Evolutionary conservation across 2,797 vertebrate species (phyloP), one percentile per base, ranked within the genome.

Genomic region (Pseudopleuronectes americanus): DNA sequence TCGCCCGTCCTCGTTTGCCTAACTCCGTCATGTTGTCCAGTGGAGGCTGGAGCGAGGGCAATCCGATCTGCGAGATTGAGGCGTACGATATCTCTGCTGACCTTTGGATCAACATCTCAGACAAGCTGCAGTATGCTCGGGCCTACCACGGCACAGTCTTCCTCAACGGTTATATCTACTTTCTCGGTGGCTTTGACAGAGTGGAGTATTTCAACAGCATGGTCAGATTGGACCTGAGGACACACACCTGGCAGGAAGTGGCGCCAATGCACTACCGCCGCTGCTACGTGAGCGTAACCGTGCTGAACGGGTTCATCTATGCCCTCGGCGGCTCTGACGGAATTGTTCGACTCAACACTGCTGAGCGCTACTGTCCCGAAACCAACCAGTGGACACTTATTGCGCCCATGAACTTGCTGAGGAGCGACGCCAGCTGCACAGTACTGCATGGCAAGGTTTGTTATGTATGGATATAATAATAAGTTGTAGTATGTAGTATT

Each of bases 241-340:
- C 86, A 26, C 91, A 72, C 55, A 93, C 75, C 0, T 97, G 96
- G 96, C 89, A 95, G 8, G 92, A 96, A 73, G 93, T 92, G 4
- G 92, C 94, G 0, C 93, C 95, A 6, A 97, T 97, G 96, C 81
- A 96, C 80, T 89, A 43, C 0, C 85, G 90, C 5, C 94, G 96
- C 47, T 95, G 95, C 87, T 96, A 95, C 0, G 92, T 96, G 28
- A 97, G 96, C 0, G 93, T 96, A 6, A 76, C 94, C 0, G 90
- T 94, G 8, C 87, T 96, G 45, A 74, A 94, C 0, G 84, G 92
- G 12, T 90, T 77, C 67, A 94, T 97, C 71, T 97, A 96, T 0
- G 95, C 96, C 71, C 90, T 97, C 87, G 96, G 96, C 17, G 96
- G 96, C 8, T 94, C 86, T 13, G 90, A 96, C 0, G 95, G 96